Conservation (phyloP, 2,888 invertebrate genomes). For the Hemistola chrysoprasaria region DNA sequence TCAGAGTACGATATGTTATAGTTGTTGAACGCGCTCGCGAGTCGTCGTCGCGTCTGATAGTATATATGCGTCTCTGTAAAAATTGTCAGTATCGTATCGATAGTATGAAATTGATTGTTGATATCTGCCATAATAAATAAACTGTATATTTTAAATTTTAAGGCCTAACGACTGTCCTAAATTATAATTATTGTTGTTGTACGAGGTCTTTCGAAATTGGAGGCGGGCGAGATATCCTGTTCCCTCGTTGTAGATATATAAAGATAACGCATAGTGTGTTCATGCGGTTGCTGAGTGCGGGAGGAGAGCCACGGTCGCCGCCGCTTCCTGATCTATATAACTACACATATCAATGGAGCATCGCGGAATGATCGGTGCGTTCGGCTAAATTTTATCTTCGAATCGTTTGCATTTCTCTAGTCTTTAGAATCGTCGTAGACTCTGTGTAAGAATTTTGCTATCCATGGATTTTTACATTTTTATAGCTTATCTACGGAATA, state of each 20-base stretch:
- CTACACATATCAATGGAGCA: constrained; percentile 65
- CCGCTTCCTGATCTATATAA: constrained; percentile 35
- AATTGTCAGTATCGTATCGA: constrained; percentile 68
- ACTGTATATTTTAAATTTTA: constrained; percentile 75
- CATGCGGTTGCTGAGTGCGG: constrained; percentile 42
- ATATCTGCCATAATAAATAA: constrained; percentile 81
- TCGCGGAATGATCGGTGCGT: constrained; percentile 30
- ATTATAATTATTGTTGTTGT: constrained; percentile 65
- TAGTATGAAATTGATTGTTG: constrained; percentile 74
- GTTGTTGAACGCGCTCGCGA: constrained; percentile 43
- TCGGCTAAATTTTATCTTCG: constrained; percentile 43
- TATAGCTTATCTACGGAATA: constrained; percentile 41
- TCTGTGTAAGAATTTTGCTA: constrained; percentile 48
- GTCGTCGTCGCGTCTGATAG: constrained; percentile 58
- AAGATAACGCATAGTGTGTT: constrained; percentile 59
- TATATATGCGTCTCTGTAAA: constrained; percentile 67
- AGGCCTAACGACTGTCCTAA: constrained; percentile 79
- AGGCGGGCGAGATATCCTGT: constrained; percentile 43
- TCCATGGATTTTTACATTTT: constrained; percentile 46
- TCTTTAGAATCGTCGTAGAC: constrained; percentile 63
- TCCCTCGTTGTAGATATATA: constrained; percentile 50
- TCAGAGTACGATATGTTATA: too few species aligned
- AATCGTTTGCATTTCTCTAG: constrained; percentile 80
- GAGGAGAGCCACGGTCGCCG: constrained; percentile 35
- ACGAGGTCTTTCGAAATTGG: constrained; percentile 52